Evolutionary conservation across 2,888 invertebrate species (phyloP), one percentile per base, ranked within the genome.

Genomic region (Chaetogeoica ovagalla): DNA sequence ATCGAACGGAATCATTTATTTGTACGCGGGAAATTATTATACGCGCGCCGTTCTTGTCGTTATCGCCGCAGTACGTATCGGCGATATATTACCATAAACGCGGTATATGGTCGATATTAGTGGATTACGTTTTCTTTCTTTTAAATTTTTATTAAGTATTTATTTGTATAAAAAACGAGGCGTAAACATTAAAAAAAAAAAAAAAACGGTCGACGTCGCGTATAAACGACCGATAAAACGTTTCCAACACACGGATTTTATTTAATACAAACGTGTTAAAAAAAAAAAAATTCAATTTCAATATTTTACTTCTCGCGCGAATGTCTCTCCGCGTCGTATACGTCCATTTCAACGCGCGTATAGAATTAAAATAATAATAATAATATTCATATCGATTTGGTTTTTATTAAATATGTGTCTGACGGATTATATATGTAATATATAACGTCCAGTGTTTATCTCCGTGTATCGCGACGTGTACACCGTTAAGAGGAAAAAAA

Each of bases 201-300:
- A 30, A 30, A 30, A 30, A 30, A 30, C 30, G 39, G 55, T 21
- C 37, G 57, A 74, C 55, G 37, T 74, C 37, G 65, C 65, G 65
- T 65, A 74, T 39, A 74, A 74, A 74, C 74, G 74, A 74, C 65
- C 63, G 74, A 39, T 74, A 65, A 74, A 39, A 55, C 39, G 74
- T 74, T 13, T 19, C 7, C 9, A 39, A 39, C 0, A 17, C 52
- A 48, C 21, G 37, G 21, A 73, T 52, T 52, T 23, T 8, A 30
- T 57, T 37, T 57, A 8, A 57, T 70, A 15, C 39, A 5, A 8
- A 11, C 37, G 15, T 9, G 2, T 72, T 60, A 11, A 7, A 7
- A 2, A 3, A 55, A 19, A 6, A 59, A 23, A 13, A 52, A 19
- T 52, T 52, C 48, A n/a, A 52, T 62, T 62, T 73, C 59, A 71